Conservation (phyloP, 2,888 invertebrate genomes). For the Nomada ferruginata region DNA sequence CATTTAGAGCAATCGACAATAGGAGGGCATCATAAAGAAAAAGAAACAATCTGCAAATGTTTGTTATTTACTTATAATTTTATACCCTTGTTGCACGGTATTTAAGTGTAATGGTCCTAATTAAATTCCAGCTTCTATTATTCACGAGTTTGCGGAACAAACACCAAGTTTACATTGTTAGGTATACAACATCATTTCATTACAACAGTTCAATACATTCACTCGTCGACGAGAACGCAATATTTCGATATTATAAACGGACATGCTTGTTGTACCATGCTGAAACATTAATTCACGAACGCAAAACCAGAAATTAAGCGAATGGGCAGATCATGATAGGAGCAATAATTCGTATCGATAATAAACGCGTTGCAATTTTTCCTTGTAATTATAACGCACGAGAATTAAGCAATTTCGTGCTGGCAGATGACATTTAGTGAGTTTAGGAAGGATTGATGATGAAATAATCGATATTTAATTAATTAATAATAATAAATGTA, state of each 20-base stretch:
- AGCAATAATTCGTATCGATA: constrained; percentile 13
- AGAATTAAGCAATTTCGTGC: neutral
- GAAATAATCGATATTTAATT: constrained; percentile 17
- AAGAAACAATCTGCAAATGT: no score
- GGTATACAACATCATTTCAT: neutral
- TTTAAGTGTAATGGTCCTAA: neutral
- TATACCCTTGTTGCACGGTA: neutral
- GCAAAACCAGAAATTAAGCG: neutral
- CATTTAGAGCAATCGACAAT: no score
- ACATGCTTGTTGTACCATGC: neutral
- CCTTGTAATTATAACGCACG: neutral
- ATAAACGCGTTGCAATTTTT: constrained; percentile 8
- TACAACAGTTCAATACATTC: neutral
- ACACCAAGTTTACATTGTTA: neutral
- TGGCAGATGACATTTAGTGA: neutral
- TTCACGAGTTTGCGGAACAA: neutral
- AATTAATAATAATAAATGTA: no score
- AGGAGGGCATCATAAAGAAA: no score
- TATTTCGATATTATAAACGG: constrained; percentile 19
- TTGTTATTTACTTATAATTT: no score
- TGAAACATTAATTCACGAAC: constrained; percentile 5
- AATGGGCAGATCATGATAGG: neutral
- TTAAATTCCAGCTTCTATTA: neutral
- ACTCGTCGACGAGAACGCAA: neutral
- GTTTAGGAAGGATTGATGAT: neutral